Conservation (phyloP, 2,888 invertebrate genomes). For the Cryptocephalus primarius region DNA sequence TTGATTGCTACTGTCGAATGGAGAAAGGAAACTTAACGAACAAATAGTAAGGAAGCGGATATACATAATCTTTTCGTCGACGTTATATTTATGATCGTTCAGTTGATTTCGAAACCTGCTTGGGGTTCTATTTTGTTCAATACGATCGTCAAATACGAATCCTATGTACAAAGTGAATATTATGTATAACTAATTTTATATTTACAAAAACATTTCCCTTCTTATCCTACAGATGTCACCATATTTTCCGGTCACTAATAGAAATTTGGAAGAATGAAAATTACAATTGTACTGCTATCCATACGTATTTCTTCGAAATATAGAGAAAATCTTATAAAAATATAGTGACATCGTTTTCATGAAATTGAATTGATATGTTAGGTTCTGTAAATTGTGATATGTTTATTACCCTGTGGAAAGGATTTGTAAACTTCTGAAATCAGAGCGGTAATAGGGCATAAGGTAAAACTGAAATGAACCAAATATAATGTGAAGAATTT, state of each 20-base stretch:
- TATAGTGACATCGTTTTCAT: too few relatives aligned
- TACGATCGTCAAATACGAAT: slow-evolving; percentile 10
- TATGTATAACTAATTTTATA: slow-evolving; percentile 7
- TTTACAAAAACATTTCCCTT: slow-evolving; percentile 12
- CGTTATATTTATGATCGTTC: slow-evolving; percentile 10
- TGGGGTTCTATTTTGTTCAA: slow-evolving; percentile 9
- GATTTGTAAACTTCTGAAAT: slow-evolving; percentile 14
- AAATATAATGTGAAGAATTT: too few relatives aligned
- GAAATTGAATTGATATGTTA: slow-evolving; percentile 9
- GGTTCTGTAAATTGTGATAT: slow-evolving; percentile 24
- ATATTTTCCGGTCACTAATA: too few relatives aligned
- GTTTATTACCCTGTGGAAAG: slow-evolving; percentile 29
- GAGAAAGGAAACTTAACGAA: slow-evolving; percentile 5
- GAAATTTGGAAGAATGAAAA: too few relatives aligned
- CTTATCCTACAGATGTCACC: too few relatives aligned
- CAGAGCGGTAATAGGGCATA: too few relatives aligned
- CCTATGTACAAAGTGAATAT: slow-evolving; percentile 11
- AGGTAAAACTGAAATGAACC: too few relatives aligned
- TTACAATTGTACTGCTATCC: too few relatives aligned
- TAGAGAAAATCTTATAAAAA: too few relatives aligned
- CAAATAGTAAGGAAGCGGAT: slow-evolving; percentile 19
- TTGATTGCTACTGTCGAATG: too few relatives aligned
- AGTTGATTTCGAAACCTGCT: slow-evolving; percentile 19
- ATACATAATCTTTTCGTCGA: slow-evolving; percentile 10
- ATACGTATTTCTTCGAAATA: too few relatives aligned